These are phyloP conservation scores for Cynopterus sphinx DNA, from an alignment of 2,797 vertebrate species.

Conservation along the genomic window DNA sequence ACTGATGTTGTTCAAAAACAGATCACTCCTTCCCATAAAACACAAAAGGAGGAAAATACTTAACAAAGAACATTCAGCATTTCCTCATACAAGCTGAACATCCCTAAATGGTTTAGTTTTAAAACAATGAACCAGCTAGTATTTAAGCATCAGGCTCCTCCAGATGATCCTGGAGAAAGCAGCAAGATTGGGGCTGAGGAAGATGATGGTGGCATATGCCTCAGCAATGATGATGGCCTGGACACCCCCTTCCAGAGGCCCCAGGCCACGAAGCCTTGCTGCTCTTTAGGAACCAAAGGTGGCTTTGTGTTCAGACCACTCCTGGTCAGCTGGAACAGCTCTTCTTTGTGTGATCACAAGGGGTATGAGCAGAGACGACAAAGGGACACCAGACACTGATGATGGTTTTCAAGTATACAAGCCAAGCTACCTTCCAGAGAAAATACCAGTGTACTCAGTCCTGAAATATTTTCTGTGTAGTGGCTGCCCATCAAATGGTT, in stretches of 20 bases:
- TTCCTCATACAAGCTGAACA: not conserved
- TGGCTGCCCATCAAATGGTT: not conserved
- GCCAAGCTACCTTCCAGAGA: not conserved
- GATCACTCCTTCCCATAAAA: not conserved
- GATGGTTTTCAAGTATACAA: not conserved
- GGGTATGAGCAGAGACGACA: not conserved
- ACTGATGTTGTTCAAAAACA: not conserved
- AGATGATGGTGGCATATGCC: fast-evolving
- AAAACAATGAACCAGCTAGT: not conserved
- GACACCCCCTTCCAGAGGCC: not conserved
- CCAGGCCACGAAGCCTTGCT: not conserved
- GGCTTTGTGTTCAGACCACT: not conserved
- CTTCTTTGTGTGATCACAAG: too few species aligned
- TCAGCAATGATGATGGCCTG: fast-evolving
- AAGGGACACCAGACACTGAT: fast-evolving
- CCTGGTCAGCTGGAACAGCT: not conserved
- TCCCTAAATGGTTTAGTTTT: not conserved
- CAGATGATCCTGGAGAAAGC: not conserved
- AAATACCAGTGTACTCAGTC: not conserved
- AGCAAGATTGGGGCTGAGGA: not conserved
- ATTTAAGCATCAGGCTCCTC: not conserved
- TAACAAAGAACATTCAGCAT: not conserved
- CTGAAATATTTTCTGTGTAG: fast-evolving
- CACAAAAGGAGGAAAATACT: not conserved
- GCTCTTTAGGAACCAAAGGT: not conserved